Conservation (phyloP, 1,140 invertebrate genomes). For the Apis cerana region DNA sequence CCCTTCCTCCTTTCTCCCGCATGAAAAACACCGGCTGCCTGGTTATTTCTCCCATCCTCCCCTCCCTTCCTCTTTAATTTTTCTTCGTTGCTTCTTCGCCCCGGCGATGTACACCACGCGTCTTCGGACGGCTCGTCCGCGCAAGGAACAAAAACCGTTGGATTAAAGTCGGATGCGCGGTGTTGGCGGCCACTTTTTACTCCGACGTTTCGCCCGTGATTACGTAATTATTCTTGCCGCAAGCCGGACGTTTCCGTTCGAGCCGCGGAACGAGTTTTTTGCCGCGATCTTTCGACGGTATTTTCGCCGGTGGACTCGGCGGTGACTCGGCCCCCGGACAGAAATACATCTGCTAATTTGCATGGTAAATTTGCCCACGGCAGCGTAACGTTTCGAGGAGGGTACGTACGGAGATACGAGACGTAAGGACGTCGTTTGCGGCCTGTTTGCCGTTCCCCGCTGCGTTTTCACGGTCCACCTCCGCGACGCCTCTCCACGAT, state of each 20-base stretch:
- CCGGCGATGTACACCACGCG: neutral
- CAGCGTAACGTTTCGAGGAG: constrained; percentile 61
- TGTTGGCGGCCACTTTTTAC: constrained; percentile 1
- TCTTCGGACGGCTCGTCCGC: neutral
- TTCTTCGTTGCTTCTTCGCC: neutral
- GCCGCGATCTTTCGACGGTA: constrained; percentile 52
- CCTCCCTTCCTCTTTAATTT: no score
- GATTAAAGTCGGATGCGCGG: constrained; percentile 38
- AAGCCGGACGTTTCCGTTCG: constrained; percentile 57
- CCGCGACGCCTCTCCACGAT: neutral
- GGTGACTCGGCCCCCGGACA: neutral
- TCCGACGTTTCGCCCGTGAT: constrained; percentile 51
- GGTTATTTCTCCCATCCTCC: neutral
- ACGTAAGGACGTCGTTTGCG: constrained; percentile 52
- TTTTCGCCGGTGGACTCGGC: constrained; percentile 35
- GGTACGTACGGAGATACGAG: neutral
- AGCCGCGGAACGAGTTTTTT: constrained; percentile 50
- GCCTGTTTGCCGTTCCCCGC: constrained; percentile 10
- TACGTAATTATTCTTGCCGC: constrained; percentile 66
- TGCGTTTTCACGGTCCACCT: constrained; percentile 19
- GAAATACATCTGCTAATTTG: constrained; percentile 68
- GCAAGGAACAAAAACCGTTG: constrained; percentile 4
- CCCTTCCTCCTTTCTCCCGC: no score
- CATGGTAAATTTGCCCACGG: constrained; percentile 66
- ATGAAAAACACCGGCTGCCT: no score